Evolutionary conservation across 2,888 invertebrate species (phyloP).

Genomic region (Stegana nigrithorax): DNA sequence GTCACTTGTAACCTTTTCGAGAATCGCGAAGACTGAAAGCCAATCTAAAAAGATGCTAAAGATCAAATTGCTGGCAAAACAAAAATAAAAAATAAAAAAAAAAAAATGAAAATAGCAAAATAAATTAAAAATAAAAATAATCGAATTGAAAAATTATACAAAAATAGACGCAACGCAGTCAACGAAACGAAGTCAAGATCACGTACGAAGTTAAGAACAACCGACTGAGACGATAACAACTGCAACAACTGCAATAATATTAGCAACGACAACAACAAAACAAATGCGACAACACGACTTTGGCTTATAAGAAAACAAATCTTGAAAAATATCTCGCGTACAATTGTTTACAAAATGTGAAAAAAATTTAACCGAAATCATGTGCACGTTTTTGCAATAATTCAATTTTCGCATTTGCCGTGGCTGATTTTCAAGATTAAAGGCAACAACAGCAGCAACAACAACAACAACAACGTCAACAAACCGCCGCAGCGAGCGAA

Average conservation of each 20-base stretch:
- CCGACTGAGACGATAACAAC: neutral
- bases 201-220: conserved; percentile 35
- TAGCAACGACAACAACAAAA: conserved; percentile 3
- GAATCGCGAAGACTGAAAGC: neutral
- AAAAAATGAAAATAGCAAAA: neutral
- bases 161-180: conserved; percentile 1
- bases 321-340: neutral
- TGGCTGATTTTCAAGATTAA: too few relatives aligned
- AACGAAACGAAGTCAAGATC: conserved; percentile 55
- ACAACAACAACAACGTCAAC: too few relatives aligned
- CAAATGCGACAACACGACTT: neutral
- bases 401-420: conserved; percentile 9
- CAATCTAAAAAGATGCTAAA: conserved; percentile 1
- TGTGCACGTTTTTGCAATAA: conserved; percentile 6
- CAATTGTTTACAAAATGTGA: neutral
- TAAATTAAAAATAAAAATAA: too few relatives aligned
- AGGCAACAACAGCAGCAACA: too few relatives aligned
- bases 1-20: conserved; percentile 18
- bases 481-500: too few relatives aligned
- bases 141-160: neutral
- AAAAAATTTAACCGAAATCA: too few relatives aligned
- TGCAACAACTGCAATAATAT: neutral
- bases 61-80: conserved; percentile 4
- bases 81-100: neutral
- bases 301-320: neutral